Base-by-base conservation (phyloP, 2,888 invertebrate genomes). In the Dioctria rufipes region DNA sequence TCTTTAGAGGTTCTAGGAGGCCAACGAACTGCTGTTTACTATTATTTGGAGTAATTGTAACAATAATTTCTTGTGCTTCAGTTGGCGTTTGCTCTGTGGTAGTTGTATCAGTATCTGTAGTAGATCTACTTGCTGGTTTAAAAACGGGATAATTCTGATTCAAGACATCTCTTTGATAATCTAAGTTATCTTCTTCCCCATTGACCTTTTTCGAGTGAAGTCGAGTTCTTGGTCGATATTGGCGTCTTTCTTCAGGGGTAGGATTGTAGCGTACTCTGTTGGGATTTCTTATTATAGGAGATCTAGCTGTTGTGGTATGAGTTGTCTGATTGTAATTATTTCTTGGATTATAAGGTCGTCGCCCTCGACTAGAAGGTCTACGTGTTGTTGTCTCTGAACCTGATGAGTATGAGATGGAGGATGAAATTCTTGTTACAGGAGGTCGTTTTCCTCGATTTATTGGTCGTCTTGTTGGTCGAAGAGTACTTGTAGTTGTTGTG, bases 111-210 rank as follows among this genome's bases (percentile, higher is more conserved):
- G 61, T 63, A 3, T 87, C 88, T n/a, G 86, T 87, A 13, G 88
- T 84, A 0, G 86, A 83, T 46, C 83, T 83, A 5, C 82, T 81
- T 9, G 82, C 80, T 1, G 87, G 86, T 81, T 91, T 91, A 5
- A 92, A 92, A 0, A 92, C 91, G 2, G 92, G 92, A 84, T 92
- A 92, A 83, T 92, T 92, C 85, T 92, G 92, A 84, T 92, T 92
- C 4, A 92, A 86, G 3, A 92, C 90, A 85, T 92, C 92, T 82
- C 92, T 89, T 86, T 92, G 92, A 83, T 92, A 92, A 3, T 92
- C 92, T 82, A 92, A 81, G 80, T 89, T 84, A 67, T 84, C 83
- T 81, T 84, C 89, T 80, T 88, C 87, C 69, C 85, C 86, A 71
- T 67, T 61, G 39, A 6, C 49, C 51, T 82, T 80, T 54, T 80